Base-by-base conservation (phyloP, 2,888 invertebrate genomes). In the Argyresthia goedartella region DNA sequence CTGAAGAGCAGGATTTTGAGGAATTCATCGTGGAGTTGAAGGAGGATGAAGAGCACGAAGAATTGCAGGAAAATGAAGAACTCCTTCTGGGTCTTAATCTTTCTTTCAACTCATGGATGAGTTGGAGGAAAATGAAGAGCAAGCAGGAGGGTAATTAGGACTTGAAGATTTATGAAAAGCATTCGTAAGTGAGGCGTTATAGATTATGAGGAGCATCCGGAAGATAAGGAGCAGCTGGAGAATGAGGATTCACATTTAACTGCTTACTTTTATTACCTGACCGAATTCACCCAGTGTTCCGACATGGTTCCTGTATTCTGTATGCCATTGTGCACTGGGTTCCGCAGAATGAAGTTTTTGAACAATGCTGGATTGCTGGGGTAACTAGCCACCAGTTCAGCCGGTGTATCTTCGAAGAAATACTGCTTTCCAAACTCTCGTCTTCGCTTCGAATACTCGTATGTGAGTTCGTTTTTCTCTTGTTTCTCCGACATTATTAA, bases 351-450 rank as follows among this genome's bases (percentile, higher is more conserved):
- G 56, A 88, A 90, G 56, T 85, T 79, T 53, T 87, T 87, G 57
- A 84, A 87, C 54, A 80, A 57, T 7, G 87, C 80, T 42, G 89
- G 89, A 69, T 91, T 89, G 43, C 89, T 81, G 4, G 89, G 87
- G 69, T 91, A 93, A 59, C 90, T 89, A 56, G 91, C 89, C 50
- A 89, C 78, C 42, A 92, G 69, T 58, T 90, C 89, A 7, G 90
- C 89, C n/a, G 91, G 90, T 63, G 88, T 89, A 63, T 93, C 91
- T 55, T 89, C 87, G 67, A 95, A 94, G 48, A 90, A 69, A 50
- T 90, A 90, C 64, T 93, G 91, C 59, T 88, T 87, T 0, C 95
- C 95, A 69, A 93, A 95, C 56, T 91, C 87, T 57, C 87, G 88
- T 44, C 95, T 89, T 59, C 90, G 90, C 71, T 90, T 93, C 55